phyloP scores from a whole-genome alignment of 2,797 vertebrate genomes.

The Benthosema pterotum region DNA sequence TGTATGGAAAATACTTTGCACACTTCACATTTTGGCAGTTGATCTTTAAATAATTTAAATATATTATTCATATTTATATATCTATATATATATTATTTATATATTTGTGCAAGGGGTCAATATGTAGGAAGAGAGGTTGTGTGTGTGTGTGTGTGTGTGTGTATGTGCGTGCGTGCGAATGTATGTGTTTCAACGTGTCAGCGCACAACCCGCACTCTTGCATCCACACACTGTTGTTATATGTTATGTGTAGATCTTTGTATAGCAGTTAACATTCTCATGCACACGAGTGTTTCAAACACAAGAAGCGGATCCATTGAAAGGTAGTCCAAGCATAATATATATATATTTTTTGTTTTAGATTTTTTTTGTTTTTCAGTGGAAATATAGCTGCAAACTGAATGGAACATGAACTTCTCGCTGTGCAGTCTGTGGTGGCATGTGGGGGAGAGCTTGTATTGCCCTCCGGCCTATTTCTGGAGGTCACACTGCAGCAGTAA shows the following conservation, averaged over 20 bases:
- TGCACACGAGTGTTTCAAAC: slow-evolving; percentile 99
- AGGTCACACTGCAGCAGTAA: slow-evolving; percentile 99
- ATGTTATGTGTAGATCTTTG: slow-evolving; percentile 77
- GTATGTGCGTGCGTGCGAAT: slow-evolving; percentile 40
- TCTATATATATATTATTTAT: slow-evolving; percentile 61
- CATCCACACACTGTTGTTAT: slow-evolving; percentile 40
- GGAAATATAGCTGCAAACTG: slow-evolving; percentile 98
- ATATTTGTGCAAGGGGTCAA: slow-evolving; percentile 70
- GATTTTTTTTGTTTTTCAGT: slow-evolving; percentile 80
- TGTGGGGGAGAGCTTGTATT: slow-evolving; percentile 41
- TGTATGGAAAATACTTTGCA: slow-evolving; percentile 92
- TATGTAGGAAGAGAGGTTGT: slow-evolving; percentile 46
- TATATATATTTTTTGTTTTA: slow-evolving; percentile 25
- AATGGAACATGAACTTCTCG: slow-evolving; percentile 94
- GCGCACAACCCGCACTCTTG: slow-evolving; percentile 37
- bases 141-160: slow-evolving; percentile 40
- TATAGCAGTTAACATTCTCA: slow-evolving; percentile 99
- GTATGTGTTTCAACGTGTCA: slow-evolving; percentile 22
- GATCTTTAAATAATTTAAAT: slow-evolving; percentile 85
- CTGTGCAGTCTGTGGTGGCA: slow-evolving; percentile 89
- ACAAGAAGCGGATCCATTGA: slow-evolving; percentile 99
- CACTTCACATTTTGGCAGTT: slow-evolving; percentile 95
- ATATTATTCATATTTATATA: slow-evolving; percentile 85
- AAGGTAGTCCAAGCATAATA: slow-evolving; percentile 96
- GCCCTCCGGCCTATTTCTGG: slow-evolving; percentile 90